Conservation (phyloP, 2,888 invertebrate species). For the Scrobipalpa costella region DNA sequence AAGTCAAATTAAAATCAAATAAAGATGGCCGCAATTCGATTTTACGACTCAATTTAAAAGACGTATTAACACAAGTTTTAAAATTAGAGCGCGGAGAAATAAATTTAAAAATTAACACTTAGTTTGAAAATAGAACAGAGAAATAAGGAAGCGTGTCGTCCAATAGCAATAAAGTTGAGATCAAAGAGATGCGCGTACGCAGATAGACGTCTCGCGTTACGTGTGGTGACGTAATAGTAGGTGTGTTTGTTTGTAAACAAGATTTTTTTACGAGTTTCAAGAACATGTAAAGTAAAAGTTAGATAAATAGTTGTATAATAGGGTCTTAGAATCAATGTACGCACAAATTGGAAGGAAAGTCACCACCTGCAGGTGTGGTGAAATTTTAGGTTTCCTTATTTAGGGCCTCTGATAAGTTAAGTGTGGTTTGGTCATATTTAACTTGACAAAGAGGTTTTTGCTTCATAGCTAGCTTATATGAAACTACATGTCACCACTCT, state of each 20-base stretch:
- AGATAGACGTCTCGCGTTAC: constrained; percentile 15
- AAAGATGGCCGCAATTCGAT: constrained; percentile 6
- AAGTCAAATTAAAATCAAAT: constrained; percentile 6
- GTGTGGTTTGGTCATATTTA: too few species aligned
- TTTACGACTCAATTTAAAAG: constrained; percentile 16
- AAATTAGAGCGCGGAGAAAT: constrained; percentile 12
- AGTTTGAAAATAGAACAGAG: constrained; percentile 10
- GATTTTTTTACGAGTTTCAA: not conserved
- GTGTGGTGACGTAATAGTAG: constrained; percentile 23
- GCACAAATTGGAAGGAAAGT: too few species aligned
- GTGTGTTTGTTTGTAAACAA: constrained; percentile 27
- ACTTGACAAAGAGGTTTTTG: too few species aligned
- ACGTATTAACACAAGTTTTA: constrained; percentile 17
- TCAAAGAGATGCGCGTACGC: constrained; percentile 24
- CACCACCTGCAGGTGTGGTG: too few species aligned
- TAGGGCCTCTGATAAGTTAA: not conserved
- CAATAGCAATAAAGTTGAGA: constrained; percentile 24
- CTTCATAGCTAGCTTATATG: too few species aligned
- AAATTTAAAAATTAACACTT: constrained; percentile 17
- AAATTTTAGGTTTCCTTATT: too few species aligned
- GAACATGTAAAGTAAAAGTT: not conserved
- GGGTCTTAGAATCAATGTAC: too few species aligned
- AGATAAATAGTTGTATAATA: not conserved
- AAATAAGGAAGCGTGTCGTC: constrained; percentile 20
- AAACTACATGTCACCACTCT: too few species aligned